Base-by-base conservation (phyloP, 2,113 vertebrate genomes). In the Microcebus ravelobensis region DNA sequence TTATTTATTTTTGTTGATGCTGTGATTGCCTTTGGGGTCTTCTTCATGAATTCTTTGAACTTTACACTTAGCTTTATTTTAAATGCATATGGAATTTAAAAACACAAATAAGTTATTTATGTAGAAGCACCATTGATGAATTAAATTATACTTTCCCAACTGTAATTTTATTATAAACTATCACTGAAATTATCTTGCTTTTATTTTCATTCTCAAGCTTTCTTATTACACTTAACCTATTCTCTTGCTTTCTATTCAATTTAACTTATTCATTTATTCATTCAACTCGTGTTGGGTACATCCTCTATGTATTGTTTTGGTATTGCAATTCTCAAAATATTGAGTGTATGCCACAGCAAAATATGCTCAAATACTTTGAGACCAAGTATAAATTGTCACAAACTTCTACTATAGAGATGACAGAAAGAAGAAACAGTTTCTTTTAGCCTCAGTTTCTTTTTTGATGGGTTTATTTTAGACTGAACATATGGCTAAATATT, bases 21-120 rank as follows among this genome's bases (percentile, higher is more conserved):
- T 45, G 45, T 45, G 45, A 45, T 45, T 45, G 45, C 45, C 45
- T 45, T 45, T 45, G 45, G 45, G 45, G 45, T 45, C 45, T 45
- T 45, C 45, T 8, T 45, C 45, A 45, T 45, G 45, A 45, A 45
- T 45, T 45, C 45, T 45, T 45, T 45, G 45, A n/a, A 59, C 48
- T 48, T 90, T 90, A 61, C 57, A 80, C 4, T 63, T 86, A 29
- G 10, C 17, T 91, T 70, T 89, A 90, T 85, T 95, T 50, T 87
- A 92, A 91, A 73, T 55, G 11, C 3, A 87, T 12, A 63, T 57
- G 17, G 25, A 95, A 90, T 95, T 97, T 36, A 27, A 95, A 92
- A 89, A 81, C 59, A 45, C 4, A 59, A 85, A 74, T 80, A 96
- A 79, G 15, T 55, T 55, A 55, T 39, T 93, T 31, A 34, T 23